phyloP scores from a whole-genome alignment of 2,113 vertebrate species.

The Microtus richardsoni region DNA sequence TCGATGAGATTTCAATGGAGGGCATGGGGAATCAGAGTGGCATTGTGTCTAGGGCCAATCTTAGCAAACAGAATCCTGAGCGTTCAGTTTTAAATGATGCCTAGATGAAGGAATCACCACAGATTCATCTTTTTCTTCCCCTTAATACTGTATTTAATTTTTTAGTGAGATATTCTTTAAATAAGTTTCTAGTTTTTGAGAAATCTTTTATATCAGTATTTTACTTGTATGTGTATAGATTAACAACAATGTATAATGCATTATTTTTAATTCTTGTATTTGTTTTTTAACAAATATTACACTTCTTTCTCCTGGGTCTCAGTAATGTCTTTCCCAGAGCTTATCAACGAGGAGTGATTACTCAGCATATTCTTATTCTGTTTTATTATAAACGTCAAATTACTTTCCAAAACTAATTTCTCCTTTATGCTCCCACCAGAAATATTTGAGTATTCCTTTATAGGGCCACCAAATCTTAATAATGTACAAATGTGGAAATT shows the following conservation, averaged over 20 bases:
- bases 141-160: neutral
- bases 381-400: neutral
- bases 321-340: neutral
- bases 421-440: neutral
- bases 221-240: neutral
- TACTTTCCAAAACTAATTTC: neutral
- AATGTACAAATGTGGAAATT: conserved; percentile 3
- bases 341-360: neutral
- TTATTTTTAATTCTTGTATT: neutral
- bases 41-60: neutral
- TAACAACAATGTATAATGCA: neutral
- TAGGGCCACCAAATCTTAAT: neutral
- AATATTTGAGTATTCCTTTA: neutral
- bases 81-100: neutral
- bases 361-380: neutral
- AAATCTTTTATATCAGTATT: neutral
- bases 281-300: conserved; percentile 14
- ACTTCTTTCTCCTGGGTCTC: neutral
- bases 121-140: neutral
- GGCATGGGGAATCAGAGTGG: neutral
- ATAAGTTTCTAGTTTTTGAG: neutral
- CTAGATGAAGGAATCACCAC: neutral
- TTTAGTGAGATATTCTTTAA: neutral
- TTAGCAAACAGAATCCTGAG: neutral
- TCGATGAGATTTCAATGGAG: neutral